Percentiles rank a stretch among this genome's conserved stretches.
Conservation (phyloP, 2,888 invertebrate genomes). For the Neuroscelio doddi region DNA sequence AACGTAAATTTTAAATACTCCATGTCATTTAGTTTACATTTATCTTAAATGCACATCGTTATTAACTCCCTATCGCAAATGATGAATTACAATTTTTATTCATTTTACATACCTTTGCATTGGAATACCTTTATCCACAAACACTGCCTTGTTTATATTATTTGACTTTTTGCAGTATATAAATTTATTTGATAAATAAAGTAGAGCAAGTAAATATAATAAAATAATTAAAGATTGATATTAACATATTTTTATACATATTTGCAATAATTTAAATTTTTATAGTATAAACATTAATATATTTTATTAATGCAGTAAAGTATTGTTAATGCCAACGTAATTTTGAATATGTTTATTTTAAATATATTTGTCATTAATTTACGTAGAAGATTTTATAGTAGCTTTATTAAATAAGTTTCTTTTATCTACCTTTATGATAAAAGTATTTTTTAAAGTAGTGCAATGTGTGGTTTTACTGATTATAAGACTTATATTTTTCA, state of each 20-base stretch:
- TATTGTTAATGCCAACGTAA: too few relatives aligned
- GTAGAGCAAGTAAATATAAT: background rate
- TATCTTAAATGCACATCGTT: too few relatives aligned
- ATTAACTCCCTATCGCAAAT: too few relatives aligned
- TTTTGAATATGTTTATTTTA: too few relatives aligned
- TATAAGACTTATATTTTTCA: constrained; percentile 14
- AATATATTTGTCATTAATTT: too few relatives aligned
- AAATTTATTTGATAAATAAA: background rate
- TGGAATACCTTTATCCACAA: too few relatives aligned
- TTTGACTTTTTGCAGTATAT: background rate
- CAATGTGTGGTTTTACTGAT: constrained; percentile 29
- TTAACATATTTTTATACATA: constrained; percentile 5
- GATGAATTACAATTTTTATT: too few relatives aligned
- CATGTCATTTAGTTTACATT: too few relatives aligned
- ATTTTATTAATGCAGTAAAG: too few relatives aligned
- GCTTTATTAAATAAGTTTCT: background rate
- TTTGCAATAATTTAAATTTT: constrained; percentile 8
- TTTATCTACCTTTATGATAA: background rate
- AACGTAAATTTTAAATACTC: too few relatives aligned
- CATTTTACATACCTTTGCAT: background rate
- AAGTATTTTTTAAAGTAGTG: constrained; percentile 14
- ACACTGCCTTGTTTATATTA: constrained; percentile 7
- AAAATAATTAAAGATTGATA: background rate
- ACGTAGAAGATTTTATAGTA: too few relatives aligned
- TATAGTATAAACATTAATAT: too few relatives aligned